These are phyloP conservation scores for Synaphobranchus kaupii DNA, from an alignment of 2,797 vertebrate species.

Conservation along the genomic window DNA sequence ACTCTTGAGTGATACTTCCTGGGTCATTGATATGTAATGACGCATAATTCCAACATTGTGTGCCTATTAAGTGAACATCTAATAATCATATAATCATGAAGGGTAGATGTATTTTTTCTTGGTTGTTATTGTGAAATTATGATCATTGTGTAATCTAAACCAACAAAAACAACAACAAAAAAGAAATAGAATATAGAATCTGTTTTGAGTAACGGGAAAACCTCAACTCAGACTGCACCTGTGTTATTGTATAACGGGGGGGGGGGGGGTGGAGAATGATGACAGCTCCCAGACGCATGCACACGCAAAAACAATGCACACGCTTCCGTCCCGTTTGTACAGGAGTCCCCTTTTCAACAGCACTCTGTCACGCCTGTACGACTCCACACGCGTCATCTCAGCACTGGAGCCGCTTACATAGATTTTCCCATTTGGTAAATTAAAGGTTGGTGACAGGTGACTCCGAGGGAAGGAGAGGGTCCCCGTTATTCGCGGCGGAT, in stretches of 20 bases:
- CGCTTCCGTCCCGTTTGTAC: background rate
- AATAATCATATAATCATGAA: too few species aligned
- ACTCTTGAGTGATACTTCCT: background rate
- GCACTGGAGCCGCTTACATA: conserved; percentile 30
- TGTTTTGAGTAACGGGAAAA: background rate
- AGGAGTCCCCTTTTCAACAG: conserved; percentile 20
- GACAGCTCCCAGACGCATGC: background rate
- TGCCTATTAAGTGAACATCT: background rate
- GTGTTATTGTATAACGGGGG: background rate
- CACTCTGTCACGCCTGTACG: conserved; percentile 27
- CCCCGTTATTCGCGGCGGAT: background rate
- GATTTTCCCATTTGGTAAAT: conserved; percentile 29
- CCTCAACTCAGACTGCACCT: background rate
- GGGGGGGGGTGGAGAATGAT: background rate
- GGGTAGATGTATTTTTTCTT: background rate
- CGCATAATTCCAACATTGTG: background rate
- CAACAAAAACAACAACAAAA: background rate
- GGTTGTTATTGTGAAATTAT: background rate
- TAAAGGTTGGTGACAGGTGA: conserved; percentile 29
- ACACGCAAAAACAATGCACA: background rate
- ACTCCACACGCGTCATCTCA: conserved; percentile 24
- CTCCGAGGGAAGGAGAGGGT: conserved; percentile 23
- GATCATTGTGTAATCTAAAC: background rate
- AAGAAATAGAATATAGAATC: background rate
- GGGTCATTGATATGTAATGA: background rate